Base-by-base conservation (phyloP, 2,888 invertebrate genomes). In the Eupithecia insigniata region DNA sequence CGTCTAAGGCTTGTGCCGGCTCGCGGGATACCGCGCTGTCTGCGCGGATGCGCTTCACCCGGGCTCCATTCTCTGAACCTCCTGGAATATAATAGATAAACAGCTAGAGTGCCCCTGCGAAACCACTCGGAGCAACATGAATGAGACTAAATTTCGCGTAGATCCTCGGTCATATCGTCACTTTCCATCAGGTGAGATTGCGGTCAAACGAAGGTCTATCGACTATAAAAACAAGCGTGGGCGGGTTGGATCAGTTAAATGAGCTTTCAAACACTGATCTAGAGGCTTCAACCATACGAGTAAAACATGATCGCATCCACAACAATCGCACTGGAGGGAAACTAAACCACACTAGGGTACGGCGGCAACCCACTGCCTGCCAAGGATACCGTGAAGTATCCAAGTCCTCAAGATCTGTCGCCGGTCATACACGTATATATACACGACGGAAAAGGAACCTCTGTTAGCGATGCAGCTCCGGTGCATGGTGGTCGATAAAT, bases 11-110 rank as follows among this genome's bases (percentile, higher is more conserved):
- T 77, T 93, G 93, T 43, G 91, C 89, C 0, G 93, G 92, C 74
- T 94, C 94, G 3, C 89, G 85, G 7, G 90, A 85, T 62, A 90
- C 88, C 6, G 88, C 81, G 71, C 85, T 87, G 76, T 89, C 90
- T 0, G 92, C 92, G 0, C 96, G 94, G 16, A 96, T 94, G 12
- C 96, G 92, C 86, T 97, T 97, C 66, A 95, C 92, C 0, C 96
- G 95, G 65, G 94, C 90, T 22, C 96, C 95, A 78, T 96, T 95
- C 91, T 96, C 96, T 10, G 92, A 92, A 81, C 96, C 95, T 84
- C 96, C 96, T 96, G 85, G 5, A 79, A 79, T 60, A 28, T 30
- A 16, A 1, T n/a, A n/a, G n/a, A 51, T 22, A 51, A 22, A 10
- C 8, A 46, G n/a, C 43, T 43, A 43, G 18, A 43, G n/a, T 8